phyloP scores from a whole-genome alignment of 1,140 invertebrate genomes.

The Psilanteris sp. region DNA sequence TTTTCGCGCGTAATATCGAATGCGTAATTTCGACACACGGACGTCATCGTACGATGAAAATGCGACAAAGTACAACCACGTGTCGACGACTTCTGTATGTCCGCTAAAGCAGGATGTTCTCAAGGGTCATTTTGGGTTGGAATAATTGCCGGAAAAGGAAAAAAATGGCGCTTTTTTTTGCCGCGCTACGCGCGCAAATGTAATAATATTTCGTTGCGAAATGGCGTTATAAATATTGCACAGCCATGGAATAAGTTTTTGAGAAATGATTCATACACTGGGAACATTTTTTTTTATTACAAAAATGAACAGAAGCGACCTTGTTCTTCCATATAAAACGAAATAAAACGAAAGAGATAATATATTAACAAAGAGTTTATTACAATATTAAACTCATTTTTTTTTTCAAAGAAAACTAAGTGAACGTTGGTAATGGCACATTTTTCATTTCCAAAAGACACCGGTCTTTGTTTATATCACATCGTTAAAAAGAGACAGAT shows the following conservation, averaged over 20 bases:
- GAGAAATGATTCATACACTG: no score
- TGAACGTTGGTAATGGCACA: no score
- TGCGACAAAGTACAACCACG: constrained; percentile 43
- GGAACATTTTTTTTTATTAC: no score
- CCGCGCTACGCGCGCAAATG: constrained; percentile 5
- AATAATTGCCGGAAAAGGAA: constrained; percentile 16
- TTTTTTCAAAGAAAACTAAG: no score
- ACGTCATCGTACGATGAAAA: constrained; percentile 39
- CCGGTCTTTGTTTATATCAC: no score
- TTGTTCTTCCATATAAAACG: no score
- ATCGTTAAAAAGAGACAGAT: no score
- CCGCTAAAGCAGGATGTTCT: constrained; percentile 45
- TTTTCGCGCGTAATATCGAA: constrained; percentile 21
- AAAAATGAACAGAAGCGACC: constrained; percentile 7
- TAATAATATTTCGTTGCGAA: constrained; percentile 12
- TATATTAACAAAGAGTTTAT: no score
- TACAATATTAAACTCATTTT: no score
- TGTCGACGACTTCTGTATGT: constrained; percentile 12
- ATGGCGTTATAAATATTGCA: constrained; percentile 32
- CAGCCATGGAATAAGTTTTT: no score
- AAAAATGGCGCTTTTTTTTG: constrained; percentile 28
- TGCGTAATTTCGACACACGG: constrained; percentile 44
- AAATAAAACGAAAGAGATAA: no score
- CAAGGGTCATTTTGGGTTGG: constrained; percentile 24
- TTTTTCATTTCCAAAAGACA: no score